Percentiles rank a stretch among this genome's conserved stretches.
Conservation (phyloP, 2,113 vertebrate species). For the Phalacrocorax pelagicus region DNA sequence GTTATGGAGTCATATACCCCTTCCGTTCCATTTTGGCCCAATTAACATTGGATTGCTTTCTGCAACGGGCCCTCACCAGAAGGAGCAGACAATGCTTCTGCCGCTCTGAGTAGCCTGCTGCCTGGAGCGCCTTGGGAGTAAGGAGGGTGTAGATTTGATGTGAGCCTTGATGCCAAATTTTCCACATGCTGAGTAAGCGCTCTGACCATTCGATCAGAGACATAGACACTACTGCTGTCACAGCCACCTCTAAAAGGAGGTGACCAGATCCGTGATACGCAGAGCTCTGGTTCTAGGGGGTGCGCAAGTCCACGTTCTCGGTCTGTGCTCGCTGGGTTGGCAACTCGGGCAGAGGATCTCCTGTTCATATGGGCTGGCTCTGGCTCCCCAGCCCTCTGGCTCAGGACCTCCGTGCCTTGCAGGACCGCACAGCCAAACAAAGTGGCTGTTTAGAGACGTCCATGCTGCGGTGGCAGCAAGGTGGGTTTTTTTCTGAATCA, state of each 20-base stretch:
- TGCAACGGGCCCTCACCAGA: neutral
- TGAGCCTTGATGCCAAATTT: neutral
- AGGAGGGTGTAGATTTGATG: neutral
- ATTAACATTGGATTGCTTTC: neutral
- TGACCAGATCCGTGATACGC: fast-evolving
- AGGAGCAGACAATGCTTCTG: neutral
- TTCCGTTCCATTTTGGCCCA: neutral
- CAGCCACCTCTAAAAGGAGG: neutral
- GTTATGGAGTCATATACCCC: neutral
- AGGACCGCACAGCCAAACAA: neutral
- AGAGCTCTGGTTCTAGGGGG: neutral
- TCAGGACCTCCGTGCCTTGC: neutral
- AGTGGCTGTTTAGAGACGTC: fast-evolving
- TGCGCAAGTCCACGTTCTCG: neutral
- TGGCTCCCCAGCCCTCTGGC: neutral
- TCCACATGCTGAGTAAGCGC: neutral
- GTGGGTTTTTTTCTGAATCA: neutral
- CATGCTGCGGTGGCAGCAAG: neutral
- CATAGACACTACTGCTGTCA: too few relatives aligned
- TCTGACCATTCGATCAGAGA: neutral
- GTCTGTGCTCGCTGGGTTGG: fast-evolving
- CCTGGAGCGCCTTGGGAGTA: neutral
- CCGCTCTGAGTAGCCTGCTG: neutral
- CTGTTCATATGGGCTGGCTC: fast-evolving
- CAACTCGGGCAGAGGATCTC: neutral